Base-by-base conservation (phyloP, 2,113 vertebrate genomes). In the Oncorhynchus gorbuscha region DNA sequence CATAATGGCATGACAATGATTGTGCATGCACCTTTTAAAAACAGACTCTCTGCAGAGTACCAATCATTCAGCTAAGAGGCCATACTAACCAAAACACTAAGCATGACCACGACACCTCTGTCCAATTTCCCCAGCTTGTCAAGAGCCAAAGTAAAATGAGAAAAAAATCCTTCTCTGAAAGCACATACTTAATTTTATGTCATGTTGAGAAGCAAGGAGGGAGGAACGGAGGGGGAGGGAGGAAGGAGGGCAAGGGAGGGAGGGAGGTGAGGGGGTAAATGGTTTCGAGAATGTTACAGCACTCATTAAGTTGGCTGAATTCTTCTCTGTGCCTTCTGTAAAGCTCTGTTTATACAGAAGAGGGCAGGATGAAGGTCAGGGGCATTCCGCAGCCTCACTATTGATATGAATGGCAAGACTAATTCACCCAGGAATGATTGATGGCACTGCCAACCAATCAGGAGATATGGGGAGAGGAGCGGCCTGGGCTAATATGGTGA, bases 111-210 rank as follows among this genome's bases (percentile, higher is more conserved):
- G 45, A 75, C 78, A 67, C 76, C 76, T 76, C 77, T 28, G 39
- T 77, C 81, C 83, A 84, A 86, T 88, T 86, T 84, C 81, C 70
- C 76, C 28, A 69, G 75, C 79, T 79, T 80, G 84, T 84, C 86
- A 83, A 61, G 71, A 73, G 79, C 35, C 65, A 84, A 76, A 84
- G 48, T n/a, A 26, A 35, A 80, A 55, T 26, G 18, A n/a, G 59
- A 45, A 76, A 72, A 84, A 45, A 79, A 81, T 72, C 69, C 74
- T 35, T 73, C 78, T 78, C 79, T 66, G 16, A 11, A 2, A 72
- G 77, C 45, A 73, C 64, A 45, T 24, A 78, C 62, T 81, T 86
- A 70, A 84, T 85, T 85, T 88, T 75, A 85, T 86, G 83, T 49
- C 86, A 76, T 45, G 66, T 75, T 81, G 78, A 62, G 86, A 85